Evolutionary conservation across 1,140 invertebrate genomes (phyloP), one percentile per base, ranked within the genome.

Genomic region (Trichoplusia ni): DNA sequence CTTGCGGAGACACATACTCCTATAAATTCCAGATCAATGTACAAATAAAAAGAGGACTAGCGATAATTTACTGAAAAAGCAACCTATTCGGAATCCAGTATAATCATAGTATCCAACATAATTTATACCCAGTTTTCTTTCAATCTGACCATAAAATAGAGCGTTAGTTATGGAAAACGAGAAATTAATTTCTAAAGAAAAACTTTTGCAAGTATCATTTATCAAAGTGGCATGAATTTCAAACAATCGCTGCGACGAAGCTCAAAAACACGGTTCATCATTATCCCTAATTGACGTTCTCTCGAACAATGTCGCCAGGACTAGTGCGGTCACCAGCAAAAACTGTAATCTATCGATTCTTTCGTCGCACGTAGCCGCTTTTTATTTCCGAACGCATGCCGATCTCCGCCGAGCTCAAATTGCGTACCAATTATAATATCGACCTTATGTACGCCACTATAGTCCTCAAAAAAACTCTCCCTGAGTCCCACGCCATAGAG

Each of bases 241-340:
- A 67, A 72, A 76, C 71, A 76, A 76, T 76, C 65, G 66, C 64
- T 35, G 69, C 38, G 38, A 51, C 44, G 25, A 42, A 56, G 56
- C 61, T 63, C 59, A 66, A 68, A 68, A 71, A 71, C 63, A 62
- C 64, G 16, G 70, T 69, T 75, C 77, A 58, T 84, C 79, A 86
- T 86, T 86, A 86, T 68, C 74, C 64, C 74, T 86, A 86, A 86
- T 86, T 86, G 81, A 84, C 81, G 76, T 83, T 67, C 69, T 13
- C 53, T 58, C 60, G 75, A 79, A 84, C 82, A 79, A 82, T 79
- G 82, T 79, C 69, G 76, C 67, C 62, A 33, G 54, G 64, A 69
- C 77, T 77, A 79, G 79, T 75, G 67, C 44, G 40, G 69, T 27
- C 59, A 62, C 61, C 58, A 14, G 58, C 73, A 84, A 86, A 86